Base-by-base conservation (phyloP, 1,140 invertebrate species). In the Paraescarpia echinospica region DNA sequence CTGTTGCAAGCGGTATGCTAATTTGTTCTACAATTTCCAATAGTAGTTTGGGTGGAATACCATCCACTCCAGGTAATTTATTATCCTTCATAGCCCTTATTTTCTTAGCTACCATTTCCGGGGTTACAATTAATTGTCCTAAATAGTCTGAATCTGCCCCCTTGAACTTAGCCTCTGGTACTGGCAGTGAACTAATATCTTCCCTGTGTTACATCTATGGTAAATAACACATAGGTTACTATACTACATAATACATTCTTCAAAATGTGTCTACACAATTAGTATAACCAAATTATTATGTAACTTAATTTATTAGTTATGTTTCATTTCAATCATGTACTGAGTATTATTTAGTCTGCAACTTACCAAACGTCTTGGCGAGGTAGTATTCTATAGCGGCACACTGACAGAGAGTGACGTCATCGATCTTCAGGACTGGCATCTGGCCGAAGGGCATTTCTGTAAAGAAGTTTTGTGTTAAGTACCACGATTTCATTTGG, bases 391-490 rank as follows among this genome's bases (percentile, higher is more conserved):
- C 92, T 33, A 94, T 94, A 27, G 93, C 92, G 1, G 59, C 35
- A 41, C 89, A 92, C 51, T 94, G 91, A 41, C 91, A 90, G 0
- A 93, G 48, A 5, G 48, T 91, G 34, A 92, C 90, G 31, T 92
- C 93, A 92, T 94, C 93, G 33, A 93, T 34, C 89, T 92, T 90
- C 90, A 93, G 90, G 34, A 93, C 35, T 34, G 93, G 93, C 35
- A 94, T 34, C 91, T 93, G 91, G 41, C 93, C 93, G 92, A 94
- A 94, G 0, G 93, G 93, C 88, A 92, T 93, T 34, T 89, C 93
- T 93, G 41, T 51, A 88, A 88, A 51, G 33, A 90, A 77, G 12
- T 41, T 41, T 12, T 41, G 4, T 6, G 4, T 41, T 12, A 41
- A 12, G 41, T 6, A 41, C 8, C 22, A 77, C 59, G 8, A 77